Percentiles rank a stretch among this genome's conserved stretches.
These are phyloP conservation scores for Typhlichthys eigenmanni DNA, from an alignment of 2,797 vertebrate genomes.

Conservation along the genomic window DNA sequence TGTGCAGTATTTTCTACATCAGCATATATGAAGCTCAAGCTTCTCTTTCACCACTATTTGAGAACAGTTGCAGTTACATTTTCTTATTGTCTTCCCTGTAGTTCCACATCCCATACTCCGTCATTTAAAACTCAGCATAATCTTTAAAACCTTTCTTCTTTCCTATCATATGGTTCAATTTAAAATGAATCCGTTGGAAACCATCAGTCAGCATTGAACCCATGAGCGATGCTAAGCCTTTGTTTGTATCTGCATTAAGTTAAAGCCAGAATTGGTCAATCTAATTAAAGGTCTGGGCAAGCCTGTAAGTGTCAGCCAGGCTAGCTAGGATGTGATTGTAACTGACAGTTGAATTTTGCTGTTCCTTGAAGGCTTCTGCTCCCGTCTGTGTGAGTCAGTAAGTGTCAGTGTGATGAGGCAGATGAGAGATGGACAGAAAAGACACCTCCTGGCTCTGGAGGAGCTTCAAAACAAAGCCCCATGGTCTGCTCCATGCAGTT, in stretches of 20 bases:
- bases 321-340: constrained; percentile 18
- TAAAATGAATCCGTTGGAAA: background rate
- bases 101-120: constrained; percentile 12
- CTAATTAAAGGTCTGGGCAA: too few species aligned
- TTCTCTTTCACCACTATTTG: background rate
- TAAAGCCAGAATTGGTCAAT: constrained; percentile 13
- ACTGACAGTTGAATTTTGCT: constrained; percentile 37
- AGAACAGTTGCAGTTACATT: constrained; percentile 13
- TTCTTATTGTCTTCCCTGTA: constrained; percentile 20
- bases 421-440: constrained; percentile 10
- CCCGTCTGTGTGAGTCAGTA: constrained; percentile 25
- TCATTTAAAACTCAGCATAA: constrained; percentile 28
- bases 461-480: background rate
- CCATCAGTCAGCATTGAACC: background rate
- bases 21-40: too few species aligned
- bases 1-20: too few species aligned
- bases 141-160: constrained; percentile 10
- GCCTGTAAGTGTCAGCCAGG: constrained; percentile 1
- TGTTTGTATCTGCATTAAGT: constrained; percentile 8
- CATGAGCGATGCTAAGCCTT: background rate
- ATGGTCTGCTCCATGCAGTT: background rate
- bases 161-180: background rate
- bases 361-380: constrained; percentile 37
- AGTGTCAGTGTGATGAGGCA: constrained; percentile 27
- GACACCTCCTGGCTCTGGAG: constrained; percentile 2